Evolutionary conservation across 92 coral and sea anemone species (phyloP).

Genomic region (Porites evermanni): DNA sequence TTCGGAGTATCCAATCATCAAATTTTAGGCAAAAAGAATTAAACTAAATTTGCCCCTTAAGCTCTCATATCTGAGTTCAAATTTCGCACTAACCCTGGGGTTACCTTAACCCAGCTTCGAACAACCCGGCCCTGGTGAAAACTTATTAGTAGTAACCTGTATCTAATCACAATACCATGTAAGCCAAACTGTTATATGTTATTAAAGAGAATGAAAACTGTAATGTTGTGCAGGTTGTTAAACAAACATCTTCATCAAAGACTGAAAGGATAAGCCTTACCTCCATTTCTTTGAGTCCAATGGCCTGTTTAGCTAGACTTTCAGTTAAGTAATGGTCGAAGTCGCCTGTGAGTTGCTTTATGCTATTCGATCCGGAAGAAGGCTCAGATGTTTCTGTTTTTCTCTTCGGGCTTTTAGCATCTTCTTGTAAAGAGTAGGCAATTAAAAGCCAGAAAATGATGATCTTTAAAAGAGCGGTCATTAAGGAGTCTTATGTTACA

Average conservation of each 20-base stretch:
- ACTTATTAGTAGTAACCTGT: too few species aligned
- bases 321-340: not conserved
- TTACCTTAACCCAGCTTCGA: too few species aligned
- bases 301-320: not conserved
- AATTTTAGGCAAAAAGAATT: too few species aligned
- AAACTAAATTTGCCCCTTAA: too few species aligned
- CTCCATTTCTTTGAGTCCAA: not conserved
- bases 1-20: too few species aligned
- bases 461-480: not conserved
- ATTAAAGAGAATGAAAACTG: not conserved
- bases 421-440: not conserved
- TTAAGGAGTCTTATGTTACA: not conserved
- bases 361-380: not conserved
- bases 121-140: too few species aligned
- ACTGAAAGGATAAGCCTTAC: not conserved
- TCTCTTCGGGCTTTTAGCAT: not conserved
- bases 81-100: too few species aligned
- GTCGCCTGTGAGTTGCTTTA: not conserved
- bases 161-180: too few species aligned
- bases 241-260: not conserved
- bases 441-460: not conserved
- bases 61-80: too few species aligned
- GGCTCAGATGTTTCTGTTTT: not conserved
- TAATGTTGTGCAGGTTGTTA: not conserved
- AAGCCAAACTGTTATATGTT: not conserved